phyloP scores from a whole-genome alignment of 2,888 invertebrate genomes.

The Torymus aiolomorphi region DNA sequence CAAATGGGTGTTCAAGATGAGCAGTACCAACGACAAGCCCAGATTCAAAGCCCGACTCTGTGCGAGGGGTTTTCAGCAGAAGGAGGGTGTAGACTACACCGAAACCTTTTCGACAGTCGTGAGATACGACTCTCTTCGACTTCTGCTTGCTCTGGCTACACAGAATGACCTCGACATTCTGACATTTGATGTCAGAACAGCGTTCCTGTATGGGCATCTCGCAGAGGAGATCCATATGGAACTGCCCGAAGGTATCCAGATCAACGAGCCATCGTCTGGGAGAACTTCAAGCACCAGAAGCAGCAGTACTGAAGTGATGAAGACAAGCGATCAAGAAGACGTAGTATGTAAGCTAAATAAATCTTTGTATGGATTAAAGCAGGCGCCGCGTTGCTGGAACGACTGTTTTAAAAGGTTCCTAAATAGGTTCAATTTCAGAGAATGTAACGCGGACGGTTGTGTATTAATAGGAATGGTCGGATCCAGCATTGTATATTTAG shows the following conservation, averaged over 20 bases:
- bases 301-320: background rate
- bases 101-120: background rate
- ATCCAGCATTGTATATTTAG: background rate
- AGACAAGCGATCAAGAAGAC: too few species aligned
- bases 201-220: background rate
- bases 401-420: background rate
- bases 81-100: background rate
- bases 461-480: background rate
- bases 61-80: background rate
- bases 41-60: background rate
- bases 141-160: background rate
- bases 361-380: constrained; percentile 16
- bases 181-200: background rate
- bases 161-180: background rate
- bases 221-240: background rate
- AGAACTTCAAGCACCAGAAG: too few species aligned
- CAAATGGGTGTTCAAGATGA: too few species aligned
- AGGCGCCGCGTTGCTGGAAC: background rate
- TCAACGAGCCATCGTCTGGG: too few species aligned
- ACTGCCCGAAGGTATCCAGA: too few species aligned
- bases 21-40: too few species aligned
- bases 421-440: background rate
- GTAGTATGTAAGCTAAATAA: constrained; percentile 10
- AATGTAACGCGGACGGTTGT: background rate
- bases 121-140: background rate